A percentile compares a stretch with the other conserved stretches of the same genome.
phyloP scores from a whole-genome alignment of 2,888 invertebrate genomes.

The Hemaris fuciformis region DNA sequence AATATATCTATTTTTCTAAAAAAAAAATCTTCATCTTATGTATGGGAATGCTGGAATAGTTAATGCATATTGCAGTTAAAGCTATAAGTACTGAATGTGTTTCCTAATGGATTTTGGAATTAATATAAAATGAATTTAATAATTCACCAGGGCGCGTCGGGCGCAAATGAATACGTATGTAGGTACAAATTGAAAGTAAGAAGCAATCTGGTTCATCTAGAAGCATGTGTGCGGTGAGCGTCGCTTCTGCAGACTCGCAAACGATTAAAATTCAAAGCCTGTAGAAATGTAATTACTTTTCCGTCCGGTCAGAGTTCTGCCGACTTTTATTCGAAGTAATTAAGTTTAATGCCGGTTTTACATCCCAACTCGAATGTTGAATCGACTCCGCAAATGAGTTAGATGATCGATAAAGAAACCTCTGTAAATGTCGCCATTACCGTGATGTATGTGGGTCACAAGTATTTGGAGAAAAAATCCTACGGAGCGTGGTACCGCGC shows the following conservation, averaged over 20 bases:
- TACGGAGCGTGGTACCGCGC: neutral
- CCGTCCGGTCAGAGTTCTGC: constrained; percentile 66
- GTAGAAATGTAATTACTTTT: constrained; percentile 77
- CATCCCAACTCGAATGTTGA: constrained; percentile 52
- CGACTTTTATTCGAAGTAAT: constrained; percentile 72
- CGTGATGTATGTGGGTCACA: constrained; percentile 14
- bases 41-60: neutral
- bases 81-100: neutral
- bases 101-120: constrained; percentile 22
- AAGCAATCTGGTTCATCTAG: constrained; percentile 28
- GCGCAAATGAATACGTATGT: neutral
- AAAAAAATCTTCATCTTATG: neutral
- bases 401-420: constrained; percentile 17
- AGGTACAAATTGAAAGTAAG: constrained; percentile 39
- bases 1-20: neutral
- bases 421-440: constrained; percentile 11
- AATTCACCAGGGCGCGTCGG: constrained; percentile 29
- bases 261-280: constrained; percentile 77
- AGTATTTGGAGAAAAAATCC: constrained; percentile 10
- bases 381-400: constrained; percentile 42
- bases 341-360: constrained; percentile 71
- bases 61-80: constrained; percentile 1
- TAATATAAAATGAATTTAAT: constrained; percentile 29
- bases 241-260: constrained; percentile 36
- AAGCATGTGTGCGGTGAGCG: constrained; percentile 32